Evolutionary conservation across 92 coral and sea anemone genomes (phyloP).

Genomic region (Palythoa grandis): DNA sequence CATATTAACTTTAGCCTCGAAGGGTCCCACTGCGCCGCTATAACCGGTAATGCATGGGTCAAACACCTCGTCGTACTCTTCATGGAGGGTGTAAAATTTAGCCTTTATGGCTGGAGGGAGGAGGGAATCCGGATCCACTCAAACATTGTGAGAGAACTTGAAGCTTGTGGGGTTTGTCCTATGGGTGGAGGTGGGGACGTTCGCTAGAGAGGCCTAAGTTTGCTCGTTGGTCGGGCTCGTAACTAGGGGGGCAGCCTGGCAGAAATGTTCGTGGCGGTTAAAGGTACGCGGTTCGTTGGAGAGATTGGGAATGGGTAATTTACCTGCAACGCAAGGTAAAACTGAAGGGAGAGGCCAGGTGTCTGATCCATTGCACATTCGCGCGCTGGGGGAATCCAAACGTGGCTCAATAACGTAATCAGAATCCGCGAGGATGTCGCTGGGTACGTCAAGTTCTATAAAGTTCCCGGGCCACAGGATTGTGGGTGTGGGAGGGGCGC

Average conservation of each 20-base stretch:
- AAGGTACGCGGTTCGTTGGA: too few relatives aligned
- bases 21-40: conserved; percentile 45
- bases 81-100: too few relatives aligned
- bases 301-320: too few relatives aligned
- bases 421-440: not conserved
- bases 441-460: conserved; percentile 18
- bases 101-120: too few relatives aligned
- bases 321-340: too few relatives aligned
- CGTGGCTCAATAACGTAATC: conserved; percentile 7
- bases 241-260: conserved; percentile 34
- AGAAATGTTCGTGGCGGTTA: too few relatives aligned
- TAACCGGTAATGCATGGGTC: conserved; percentile 33
- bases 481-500: conserved; percentile 21
- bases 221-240: not conserved
- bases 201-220: not conserved
- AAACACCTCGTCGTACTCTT: conserved; percentile 8
- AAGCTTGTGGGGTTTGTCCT: not conserved
- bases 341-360: too few relatives aligned
- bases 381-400: not conserved
- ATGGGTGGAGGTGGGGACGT: too few relatives aligned
- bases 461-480: conserved; percentile 28
- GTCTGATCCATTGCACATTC: too few relatives aligned
- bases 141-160: conserved; percentile 14
- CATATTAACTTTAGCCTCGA: too few relatives aligned
- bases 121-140: too few relatives aligned